Base-by-base conservation (phyloP, 92 coral and sea anemone species). In the Epizoanthus scotinus region DNA sequence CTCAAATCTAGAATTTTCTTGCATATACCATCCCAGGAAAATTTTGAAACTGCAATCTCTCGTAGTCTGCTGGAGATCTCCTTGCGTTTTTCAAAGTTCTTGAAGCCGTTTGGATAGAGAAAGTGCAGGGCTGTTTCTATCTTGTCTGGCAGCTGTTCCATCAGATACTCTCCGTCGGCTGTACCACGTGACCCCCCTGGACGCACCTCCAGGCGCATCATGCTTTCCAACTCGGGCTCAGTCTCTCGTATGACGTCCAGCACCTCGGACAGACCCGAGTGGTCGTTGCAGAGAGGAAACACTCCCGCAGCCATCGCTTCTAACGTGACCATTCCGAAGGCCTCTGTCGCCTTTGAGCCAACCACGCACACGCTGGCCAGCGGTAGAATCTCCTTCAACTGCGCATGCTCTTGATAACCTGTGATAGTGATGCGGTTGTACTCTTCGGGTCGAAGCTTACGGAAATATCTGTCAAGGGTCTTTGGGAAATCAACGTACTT, bases 241-340 rank as follows among this genome's bases (percentile, higher is more conserved):
- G 73, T 78, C 20, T 88, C 93, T 59, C 90, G 89, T 59, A 93
- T 86, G 26, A 88, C 84, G n/a, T 79, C 79, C 18, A 93, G 85
- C 9, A 89, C 98, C 78, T 91, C 98, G 27, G 95, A 84, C 34
- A 90, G 55, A 6, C 95, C 95, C 0, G 95, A 88, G 73, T 94
- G 91, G 86, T 89, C 74, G 55, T 94, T 81, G 68, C 98, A 91
- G 12, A 91, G 87, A 14, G 95, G 93, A 13, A 94, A 75, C 18
- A 94, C 98, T 0, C 98, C 98, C 7, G 93, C 88, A 6, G 98
- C 82, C 98, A 94, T 94, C 8, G 98, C 98, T 78, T 94, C 98
- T 1, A 91, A 77, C 0, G 98, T 79, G 6, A 94, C 98, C 98
- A 93, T 91, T 0, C 95, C 98, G 79, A 93, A 93, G 28, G 98